A percentile compares a stretch with the other conserved stretches of the same genome.
Evolutionary conservation across 2,888 invertebrate species (phyloP).

Genomic region (Corbicula japonica): DNA sequence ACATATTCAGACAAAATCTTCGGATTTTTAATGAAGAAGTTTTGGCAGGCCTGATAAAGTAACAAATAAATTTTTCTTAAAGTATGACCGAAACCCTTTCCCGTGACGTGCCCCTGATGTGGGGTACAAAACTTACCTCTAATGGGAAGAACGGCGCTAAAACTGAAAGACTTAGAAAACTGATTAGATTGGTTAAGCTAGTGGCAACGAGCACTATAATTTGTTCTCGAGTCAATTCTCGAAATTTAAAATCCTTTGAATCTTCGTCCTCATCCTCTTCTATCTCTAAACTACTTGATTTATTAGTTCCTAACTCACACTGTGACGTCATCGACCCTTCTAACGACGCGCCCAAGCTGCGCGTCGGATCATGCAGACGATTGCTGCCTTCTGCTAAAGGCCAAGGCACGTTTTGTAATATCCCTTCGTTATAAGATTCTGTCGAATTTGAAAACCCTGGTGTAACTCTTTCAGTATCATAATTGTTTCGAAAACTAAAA

Average conservation of each 20-base stretch:
- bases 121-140: slow-evolving; percentile 45
- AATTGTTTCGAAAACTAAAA: neutral
- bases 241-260: slow-evolving; percentile 40
- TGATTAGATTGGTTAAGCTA: slow-evolving; percentile 53
- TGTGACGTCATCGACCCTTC: neutral
- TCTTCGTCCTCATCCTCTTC: neutral
- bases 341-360: neutral
- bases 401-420: slow-evolving; percentile 20
- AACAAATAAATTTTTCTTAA: neutral
- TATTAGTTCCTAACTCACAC: neutral
- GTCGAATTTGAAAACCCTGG: neutral
- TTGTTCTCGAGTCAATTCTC: slow-evolving; percentile 45
- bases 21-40: too few relatives aligned
- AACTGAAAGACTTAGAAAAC: slow-evolving; percentile 59
- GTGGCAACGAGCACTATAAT: slow-evolving; percentile 35
- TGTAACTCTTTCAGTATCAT: neutral
- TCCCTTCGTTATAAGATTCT: slow-evolving; percentile 22
- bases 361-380: neutral
- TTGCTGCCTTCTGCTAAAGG: slow-evolving; percentile 23
- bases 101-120: neutral
- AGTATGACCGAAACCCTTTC: neutral
- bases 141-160: slow-evolving; percentile 64
- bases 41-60: too few relatives aligned
- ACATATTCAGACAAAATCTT: too few relatives aligned
- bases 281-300: neutral